Evolutionary conservation across 2,888 invertebrate species (phyloP).

Genomic region (Lucinisca nassula): DNA sequence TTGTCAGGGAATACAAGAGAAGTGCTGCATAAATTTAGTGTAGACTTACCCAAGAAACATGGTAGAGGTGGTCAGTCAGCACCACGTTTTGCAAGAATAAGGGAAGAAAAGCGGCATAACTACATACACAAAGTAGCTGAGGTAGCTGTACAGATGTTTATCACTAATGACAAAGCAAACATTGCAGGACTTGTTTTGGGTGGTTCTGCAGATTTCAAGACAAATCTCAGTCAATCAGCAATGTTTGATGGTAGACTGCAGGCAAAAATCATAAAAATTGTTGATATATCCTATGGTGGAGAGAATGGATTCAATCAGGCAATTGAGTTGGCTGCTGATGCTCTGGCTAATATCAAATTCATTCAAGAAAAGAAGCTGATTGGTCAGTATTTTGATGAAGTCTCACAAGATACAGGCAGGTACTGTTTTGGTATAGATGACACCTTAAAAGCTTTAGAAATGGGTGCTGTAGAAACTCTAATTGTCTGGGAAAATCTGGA

Average conservation of each 20-base stretch:
- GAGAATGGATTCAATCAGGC: slow-evolving; percentile 99
- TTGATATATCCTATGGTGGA: slow-evolving; percentile 99
- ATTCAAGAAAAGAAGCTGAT: slow-evolving; percentile 99
- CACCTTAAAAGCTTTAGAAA: slow-evolving; percentile 97
- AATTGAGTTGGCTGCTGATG: slow-evolving; percentile 99
- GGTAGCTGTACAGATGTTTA: slow-evolving; percentile 98
- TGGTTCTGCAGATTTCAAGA: slow-evolving; percentile 99
- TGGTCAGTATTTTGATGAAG: slow-evolving; percentile 93
- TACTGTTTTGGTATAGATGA: slow-evolving; percentile 99
- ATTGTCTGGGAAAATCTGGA: slow-evolving; percentile 99
- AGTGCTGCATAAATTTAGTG: slow-evolving; percentile 98
- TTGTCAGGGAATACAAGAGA: slow-evolving; percentile 97
- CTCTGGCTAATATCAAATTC: slow-evolving; percentile 99
- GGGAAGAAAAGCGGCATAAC: slow-evolving; percentile 99
- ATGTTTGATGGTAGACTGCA: slow-evolving; percentile 99
- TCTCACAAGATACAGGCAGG: slow-evolving; percentile 98
- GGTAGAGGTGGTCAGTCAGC: slow-evolving; percentile 99
- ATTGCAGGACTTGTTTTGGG: slow-evolving; percentile 98
- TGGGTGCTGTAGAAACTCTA: slow-evolving; percentile 98
- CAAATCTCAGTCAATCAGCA: slow-evolving; percentile 99
- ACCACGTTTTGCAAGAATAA: slow-evolving; percentile 98
- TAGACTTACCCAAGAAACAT: slow-evolving; percentile 99
- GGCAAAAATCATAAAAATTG: slow-evolving; percentile 98
- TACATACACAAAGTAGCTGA: slow-evolving; percentile 99
- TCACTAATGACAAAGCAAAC: slow-evolving; percentile 98